Base-by-base conservation (phyloP, 2,888 invertebrate species). In the Epistrophe eligans region DNA sequence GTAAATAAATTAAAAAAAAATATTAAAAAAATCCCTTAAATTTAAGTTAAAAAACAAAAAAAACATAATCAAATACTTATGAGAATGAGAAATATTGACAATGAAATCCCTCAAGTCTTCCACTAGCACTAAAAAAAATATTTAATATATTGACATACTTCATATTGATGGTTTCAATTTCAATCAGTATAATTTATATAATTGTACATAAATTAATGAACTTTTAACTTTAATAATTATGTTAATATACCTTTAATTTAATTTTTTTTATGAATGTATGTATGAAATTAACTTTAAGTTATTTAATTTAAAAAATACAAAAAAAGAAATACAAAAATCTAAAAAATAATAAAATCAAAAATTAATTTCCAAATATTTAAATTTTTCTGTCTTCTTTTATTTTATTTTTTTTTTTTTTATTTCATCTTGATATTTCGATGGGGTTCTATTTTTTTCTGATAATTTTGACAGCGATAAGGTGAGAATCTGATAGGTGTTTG, bases 21-120 rank as follows among this genome's bases (percentile, higher is more conserved):
- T 10, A 17, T 6, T 43, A 35, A 71, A 40, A 57, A 64, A 52
- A 66, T 48, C 38, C 70, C 48, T 82, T 57, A 79, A 58, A 15
- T 40, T 17, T 77, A 77, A 77, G 72, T 50, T 71, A n/a, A 77
- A 82, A 76, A 72, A 13, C 32, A 58, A 58, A 43, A 28, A 48
- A 55, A 74, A 62, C 9, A 38, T 38, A 38, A 38, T 38, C 7
- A 35, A 60, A 55, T 8, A 57, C 52, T 50, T 64, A 67, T 57
- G 28, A 24, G 24, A 24, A 72, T 58, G 43, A 72, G 19, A 58
- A 71, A 66, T 50, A 71, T 74, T 70, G 82, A 82, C 87, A 87
- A 87, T 87, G 70, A 87, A 83, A 87, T 87, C 83, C 58, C 70
- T 74, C 52, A 73, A 64, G 87, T 87, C 87, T 87, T 83, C 87